Evolutionary conservation across 2,797 vertebrate genomes (phyloP), one percentile per base, ranked within the genome.

Genomic region (Hirundo rustica): DNA sequence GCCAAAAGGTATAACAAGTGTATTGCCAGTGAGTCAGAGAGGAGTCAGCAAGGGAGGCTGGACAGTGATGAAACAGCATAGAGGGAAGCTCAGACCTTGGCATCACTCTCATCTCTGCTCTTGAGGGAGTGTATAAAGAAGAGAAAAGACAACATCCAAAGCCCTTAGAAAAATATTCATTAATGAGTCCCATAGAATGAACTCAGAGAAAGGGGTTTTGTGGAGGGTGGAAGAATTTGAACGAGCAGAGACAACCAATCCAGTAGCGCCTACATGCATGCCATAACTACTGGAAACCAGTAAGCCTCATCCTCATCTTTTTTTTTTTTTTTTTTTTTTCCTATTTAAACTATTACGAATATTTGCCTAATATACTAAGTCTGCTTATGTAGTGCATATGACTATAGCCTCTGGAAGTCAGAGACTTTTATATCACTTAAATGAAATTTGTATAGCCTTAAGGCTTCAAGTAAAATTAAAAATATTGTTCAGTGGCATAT

Each of bases 101-200:
- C 82, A 88, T 75, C 30, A 27, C 29, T 68, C 95, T 91, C 76
- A 42, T 85, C 75, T 80, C 65, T 85, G 58, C 44, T 96, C 73
- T 93, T 91, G 60, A 85, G 86, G 64, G 57, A 87, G 16, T 26
- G 40, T 26, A 74, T 78, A 29, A 94, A 92, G 86, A 60, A 94
- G n/a, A 88, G 34, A 86, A 55, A 89, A 88, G n/a, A 75, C 66
- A 81, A 89, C 45, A 93, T 92, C n/a, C 54, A 84, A 91, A 89
- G 58, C 32, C 51, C 47, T 83, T 75, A 78, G 55, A 86, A 96
- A 96, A 96, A 88, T 85, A 93, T 38, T 27, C 34, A 65, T 91
- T 94, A 88, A 83, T 78, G 85, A 89, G 66, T 72, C 76, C 38
- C 62, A 54, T 20, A 58, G 77, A 96, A 93, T 88, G 42, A 90